Percentiles rank a stretch among this genome's conserved stretches.
phyloP scores from a whole-genome alignment of 2,113 vertebrate genomes.

The Orycteropus afer region DNA sequence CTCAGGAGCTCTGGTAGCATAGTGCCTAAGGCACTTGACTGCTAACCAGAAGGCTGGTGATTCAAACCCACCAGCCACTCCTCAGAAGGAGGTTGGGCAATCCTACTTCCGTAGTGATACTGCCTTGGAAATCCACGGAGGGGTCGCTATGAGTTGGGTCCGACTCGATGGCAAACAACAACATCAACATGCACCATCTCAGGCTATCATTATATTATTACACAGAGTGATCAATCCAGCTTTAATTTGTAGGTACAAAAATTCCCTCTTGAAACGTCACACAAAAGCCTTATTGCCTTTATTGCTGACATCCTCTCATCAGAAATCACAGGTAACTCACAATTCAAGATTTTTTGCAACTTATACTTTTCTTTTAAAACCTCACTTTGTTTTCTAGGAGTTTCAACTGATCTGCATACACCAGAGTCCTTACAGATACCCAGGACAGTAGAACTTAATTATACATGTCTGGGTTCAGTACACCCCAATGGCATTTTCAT shows the following conservation, averaged over 20 bases:
- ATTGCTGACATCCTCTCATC: not conserved
- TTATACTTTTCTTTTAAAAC: conserved; percentile 4
- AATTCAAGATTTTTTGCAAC: not conserved
- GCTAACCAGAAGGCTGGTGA: too few relatives aligned
- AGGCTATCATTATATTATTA: not conserved
- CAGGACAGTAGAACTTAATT: not conserved
- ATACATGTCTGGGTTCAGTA: not conserved
- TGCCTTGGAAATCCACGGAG: too few relatives aligned
- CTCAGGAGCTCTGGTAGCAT: too few relatives aligned
- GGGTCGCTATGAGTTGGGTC: too few relatives aligned
- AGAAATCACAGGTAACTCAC: not conserved
- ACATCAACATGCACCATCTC: not conserved
- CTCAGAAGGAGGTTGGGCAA: too few relatives aligned
- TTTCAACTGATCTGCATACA: not conserved
- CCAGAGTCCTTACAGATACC: not conserved
- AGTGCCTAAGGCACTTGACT: too few relatives aligned
- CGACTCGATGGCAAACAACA: too few relatives aligned
- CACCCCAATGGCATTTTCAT: not conserved
- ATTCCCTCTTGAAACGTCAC: not conserved
- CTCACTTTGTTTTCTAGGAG: not conserved
- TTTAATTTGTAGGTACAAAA: conserved; percentile 26
- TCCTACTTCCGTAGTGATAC: too few relatives aligned
- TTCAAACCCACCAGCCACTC: too few relatives aligned
- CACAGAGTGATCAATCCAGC: not conserved
- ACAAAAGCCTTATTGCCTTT: not conserved